Evolutionary conservation across 2,797 vertebrate genomes (phyloP).

Genomic region (Hoplostethus mediterraneus): DNA sequence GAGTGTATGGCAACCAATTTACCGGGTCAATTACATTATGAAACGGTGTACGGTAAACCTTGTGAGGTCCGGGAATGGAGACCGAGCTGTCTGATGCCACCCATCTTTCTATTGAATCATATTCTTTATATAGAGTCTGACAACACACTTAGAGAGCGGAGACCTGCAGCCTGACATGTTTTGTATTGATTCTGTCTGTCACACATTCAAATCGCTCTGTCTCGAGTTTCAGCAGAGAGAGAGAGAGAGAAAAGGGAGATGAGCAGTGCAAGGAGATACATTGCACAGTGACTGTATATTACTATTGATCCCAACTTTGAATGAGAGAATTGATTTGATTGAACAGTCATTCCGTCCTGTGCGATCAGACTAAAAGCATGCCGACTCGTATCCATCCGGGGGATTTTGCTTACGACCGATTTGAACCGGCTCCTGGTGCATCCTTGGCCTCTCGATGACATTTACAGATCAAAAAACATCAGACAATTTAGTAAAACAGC

Average conservation of each 20-base stretch:
- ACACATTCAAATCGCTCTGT: slow-evolving; percentile 65
- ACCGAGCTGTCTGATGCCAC: slow-evolving; percentile 28
- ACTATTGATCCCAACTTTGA: slow-evolving; percentile 83
- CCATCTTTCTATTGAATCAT: slow-evolving; percentile 59
- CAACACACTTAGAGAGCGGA: slow-evolving; percentile 55
- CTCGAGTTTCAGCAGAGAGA: slow-evolving; percentile 62
- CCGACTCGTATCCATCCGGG: slow-evolving; percentile 64
- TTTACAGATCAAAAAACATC: background rate
- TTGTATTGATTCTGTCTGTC: slow-evolving; percentile 74
- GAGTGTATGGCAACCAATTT: background rate
- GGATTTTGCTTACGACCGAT: slow-evolving; percentile 8
- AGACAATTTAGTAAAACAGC: background rate
- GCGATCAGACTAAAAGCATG: slow-evolving; percentile 86
- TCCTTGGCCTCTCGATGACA: background rate
- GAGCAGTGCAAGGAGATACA: slow-evolving; percentile 80
- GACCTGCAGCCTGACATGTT: slow-evolving; percentile 64
- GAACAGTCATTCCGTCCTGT: slow-evolving; percentile 77
- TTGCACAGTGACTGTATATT: slow-evolving; percentile 83
- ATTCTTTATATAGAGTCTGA: slow-evolving; percentile 61
- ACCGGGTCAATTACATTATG: background rate
- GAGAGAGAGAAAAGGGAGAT: slow-evolving; percentile 64
- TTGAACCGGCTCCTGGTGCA: background rate
- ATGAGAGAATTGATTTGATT: slow-evolving; percentile 85
- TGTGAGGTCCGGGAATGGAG: slow-evolving; percentile 26
- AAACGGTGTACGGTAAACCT: background rate